Evolutionary conservation across 2,113 vertebrate species (phyloP), one percentile per base, ranked within the genome.

Genomic region (Dicrurus megarhynchus): DNA sequence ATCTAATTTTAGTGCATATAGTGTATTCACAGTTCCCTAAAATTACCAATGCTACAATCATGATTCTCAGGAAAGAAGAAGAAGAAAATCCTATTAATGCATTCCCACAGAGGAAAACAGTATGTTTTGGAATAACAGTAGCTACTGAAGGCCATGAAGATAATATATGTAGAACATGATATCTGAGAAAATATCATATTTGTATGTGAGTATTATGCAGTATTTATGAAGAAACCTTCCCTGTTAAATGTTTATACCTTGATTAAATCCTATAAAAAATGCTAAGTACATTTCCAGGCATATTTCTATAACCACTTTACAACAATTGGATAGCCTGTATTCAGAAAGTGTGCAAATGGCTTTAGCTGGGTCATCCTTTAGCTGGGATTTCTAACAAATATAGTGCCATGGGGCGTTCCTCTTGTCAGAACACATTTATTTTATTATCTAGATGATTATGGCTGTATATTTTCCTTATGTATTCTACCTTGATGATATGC

Each of bases 291-390:
- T 65, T 83, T 89, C 22, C 28, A 87, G 21, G 47, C 42, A 49
- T 52, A 73, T 75, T 87, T 95, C 32, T 61, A 9, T 86, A 73
- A 50, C 30, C 44, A 41, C 7, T 79, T 82, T 52, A 39, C 46
- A 79, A 69, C 52, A 44, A 78, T 16, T 56, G 32, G 42, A 85
- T 61, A 5, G 3, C 30, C 88, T 87, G 10, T 65, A 44, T 81
- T 70, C 61, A 56, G 53, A 82, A 78, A 14, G n/a, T 49, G 56
- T 68, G 60, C 20, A 94, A 91, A 79, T 57, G n/a, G 14, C 26
- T 87, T 88, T 64, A 88, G 87, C 65, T 68, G 35, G 89, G 61
- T 95, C 81, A 71, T 86, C 17, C 47, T 95, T 86, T 74, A 90
- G 37, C 61, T 80, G 67, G 16, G 84, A 67, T 81, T 95, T 91